Conservation (phyloP, 2,888 invertebrate genomes). For the Nyleta sp. region DNA sequence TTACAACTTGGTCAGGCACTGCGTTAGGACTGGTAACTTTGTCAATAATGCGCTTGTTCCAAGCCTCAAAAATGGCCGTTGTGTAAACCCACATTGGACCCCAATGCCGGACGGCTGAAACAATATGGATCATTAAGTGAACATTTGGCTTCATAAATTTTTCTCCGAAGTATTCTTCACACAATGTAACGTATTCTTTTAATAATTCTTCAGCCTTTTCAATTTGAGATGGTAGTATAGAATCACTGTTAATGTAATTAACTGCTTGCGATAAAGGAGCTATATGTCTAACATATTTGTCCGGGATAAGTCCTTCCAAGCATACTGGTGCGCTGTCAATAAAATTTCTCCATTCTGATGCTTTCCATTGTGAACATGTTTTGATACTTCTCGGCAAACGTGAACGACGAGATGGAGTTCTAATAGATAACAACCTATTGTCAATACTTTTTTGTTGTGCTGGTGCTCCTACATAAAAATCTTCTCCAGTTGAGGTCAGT, state of each 20-base stretch:
- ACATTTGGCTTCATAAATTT: neutral
- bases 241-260: neutral
- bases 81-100: constrained; percentile 8
- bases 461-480: constrained; percentile 3
- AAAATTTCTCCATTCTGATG: constrained; percentile 19
- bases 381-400: neutral
- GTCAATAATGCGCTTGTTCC: constrained; percentile 1
- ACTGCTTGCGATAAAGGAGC: neutral
- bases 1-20: constrained; percentile 6
- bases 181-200: neutral
- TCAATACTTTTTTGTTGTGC: neutral
- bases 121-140: constrained; percentile 8
- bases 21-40: constrained; percentile 2
- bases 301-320: neutral
- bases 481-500: neutral
- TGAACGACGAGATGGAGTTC: neutral
- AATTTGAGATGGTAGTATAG: neutral
- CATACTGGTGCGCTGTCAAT: constrained; percentile 10
- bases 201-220: neutral
- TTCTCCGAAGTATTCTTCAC: neutral
- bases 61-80: constrained; percentile 1
- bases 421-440: neutral
- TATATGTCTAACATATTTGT: neutral
- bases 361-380: neutral
- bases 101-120: neutral